Base-by-base conservation (phyloP, 1,140 invertebrate species). In the Venturia canescens region DNA sequence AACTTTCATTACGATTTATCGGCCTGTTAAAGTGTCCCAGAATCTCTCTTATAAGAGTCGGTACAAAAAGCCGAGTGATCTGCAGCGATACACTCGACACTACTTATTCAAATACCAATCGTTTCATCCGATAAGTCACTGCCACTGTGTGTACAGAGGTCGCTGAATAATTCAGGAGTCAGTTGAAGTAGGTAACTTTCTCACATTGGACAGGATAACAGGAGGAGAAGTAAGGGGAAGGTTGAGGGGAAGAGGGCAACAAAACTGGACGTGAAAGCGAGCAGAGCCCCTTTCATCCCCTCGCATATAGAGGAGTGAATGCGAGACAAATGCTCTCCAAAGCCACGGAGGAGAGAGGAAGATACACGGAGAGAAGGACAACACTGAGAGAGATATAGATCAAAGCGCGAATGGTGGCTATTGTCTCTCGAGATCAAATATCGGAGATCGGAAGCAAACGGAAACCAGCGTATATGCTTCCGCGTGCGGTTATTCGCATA, bases 61-160 rank as follows among this genome's bases (percentile, higher is more conserved):
- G 23, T 60, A 63, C 6, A 23, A 63, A 57, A 66, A 57, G 48
- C 75, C 21, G 27, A 77, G 53, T 23, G 75, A 44, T 66, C 57
- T 44, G 21, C 31, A 5, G 16, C 75, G 53, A 63, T 77, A 77
- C 53, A 77, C 60, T 44, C 75, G 75, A 86, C 85, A 70, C 83
- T 85, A 85, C 86, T 86, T 86, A 87, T 87, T 87, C 86, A 86
- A 86, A 86, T 87, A 82, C 86, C 83, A 83, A 82, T 86, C 80
- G 85, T 84, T 86, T 79, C 53, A 76, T 67, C 79, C 84, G 82
- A 86, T 87, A 87, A 86, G 84, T 86, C 86, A 86, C 70, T 78
- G 81, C 79, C 80, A 70, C 66, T 70, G 80, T 81, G 80, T 9
- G 27, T 31, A 31, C 18, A 75, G 29, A 74, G 57, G 72, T 75